These are phyloP conservation scores for Drosophila suboccidentalis DNA, from an alignment of 2,888 invertebrate species.

Conservation along the genomic window DNA sequence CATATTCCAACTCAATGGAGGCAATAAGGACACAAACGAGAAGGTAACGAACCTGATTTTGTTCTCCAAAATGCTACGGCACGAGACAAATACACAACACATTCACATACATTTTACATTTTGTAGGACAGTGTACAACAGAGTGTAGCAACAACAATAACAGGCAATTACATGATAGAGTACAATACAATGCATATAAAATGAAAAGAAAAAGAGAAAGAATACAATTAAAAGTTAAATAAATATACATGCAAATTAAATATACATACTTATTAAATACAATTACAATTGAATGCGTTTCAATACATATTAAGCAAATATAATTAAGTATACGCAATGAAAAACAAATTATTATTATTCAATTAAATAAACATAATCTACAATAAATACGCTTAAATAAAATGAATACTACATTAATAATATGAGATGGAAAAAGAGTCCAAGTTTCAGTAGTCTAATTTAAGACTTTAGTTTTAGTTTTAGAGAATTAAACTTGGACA, in stretches of 20 bases:
- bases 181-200: constrained; percentile 40
- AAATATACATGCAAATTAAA: constrained; percentile 21
- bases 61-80: constrained; percentile 92
- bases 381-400: neutral
- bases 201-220: constrained; percentile 37
- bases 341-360: neutral
- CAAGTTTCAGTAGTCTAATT: neutral
- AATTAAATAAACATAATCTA: neutral
- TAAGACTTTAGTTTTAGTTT: too few relatives aligned
- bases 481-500: neutral
- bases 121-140: constrained; percentile 48
- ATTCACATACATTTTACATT: constrained; percentile 31
- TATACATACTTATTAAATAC: constrained; percentile 5
- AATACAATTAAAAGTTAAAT: constrained; percentile 24
- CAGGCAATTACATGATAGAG: constrained; percentile 49
- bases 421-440: neutral
- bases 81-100: constrained; percentile 40
- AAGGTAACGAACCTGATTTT: constrained; percentile 91
- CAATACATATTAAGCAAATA: constrained; percentile 5
- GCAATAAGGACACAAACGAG: neutral
- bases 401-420: neutral
- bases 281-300: constrained; percentile 1
- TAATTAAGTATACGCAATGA: constrained; percentile 14
- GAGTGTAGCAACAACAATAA: constrained; percentile 38
- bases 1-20: neutral